phyloP scores from a whole-genome alignment of 2,797 vertebrate species.

The Brotogeris chrysoptera region DNA sequence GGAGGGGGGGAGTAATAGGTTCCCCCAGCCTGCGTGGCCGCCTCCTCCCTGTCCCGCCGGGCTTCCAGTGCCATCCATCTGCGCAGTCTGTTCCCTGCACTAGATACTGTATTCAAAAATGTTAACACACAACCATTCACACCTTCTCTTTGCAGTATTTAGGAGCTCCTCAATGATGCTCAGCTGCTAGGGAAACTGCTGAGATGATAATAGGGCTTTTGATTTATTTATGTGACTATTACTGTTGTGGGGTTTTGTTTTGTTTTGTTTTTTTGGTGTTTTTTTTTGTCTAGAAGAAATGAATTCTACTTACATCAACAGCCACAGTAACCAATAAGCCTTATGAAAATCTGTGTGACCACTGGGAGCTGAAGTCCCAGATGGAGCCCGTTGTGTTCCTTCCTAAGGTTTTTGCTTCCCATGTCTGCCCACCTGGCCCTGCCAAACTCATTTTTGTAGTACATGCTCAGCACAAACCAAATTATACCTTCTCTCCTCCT shows the following conservation, averaged over 20 bases:
- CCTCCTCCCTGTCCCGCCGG: background rate
- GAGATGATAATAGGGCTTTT: background rate
- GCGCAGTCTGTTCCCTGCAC: background rate
- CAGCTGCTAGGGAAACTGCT: background rate
- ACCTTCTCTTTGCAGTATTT: background rate
- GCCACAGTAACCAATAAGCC: background rate
- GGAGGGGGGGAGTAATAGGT: background rate
- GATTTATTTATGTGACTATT: background rate
- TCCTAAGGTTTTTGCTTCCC: background rate
- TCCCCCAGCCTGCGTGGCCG: background rate
- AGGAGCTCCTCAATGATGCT: background rate
- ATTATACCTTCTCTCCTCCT: background rate
- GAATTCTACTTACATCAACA: background rate
- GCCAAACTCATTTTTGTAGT: background rate
- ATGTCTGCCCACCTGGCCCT: background rate
- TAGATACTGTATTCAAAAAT: background rate
- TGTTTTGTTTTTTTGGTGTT: background rate
- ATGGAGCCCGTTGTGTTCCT: background rate
- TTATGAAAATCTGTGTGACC: background rate
- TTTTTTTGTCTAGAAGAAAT: background rate
- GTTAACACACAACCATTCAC: background rate
- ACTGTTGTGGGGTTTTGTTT: background rate
- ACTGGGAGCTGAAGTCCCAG: background rate
- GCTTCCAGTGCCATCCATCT: background rate
- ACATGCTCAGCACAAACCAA: background rate